Evolutionary conservation across 2,113 vertebrate species (phyloP).

Genomic region (Odontophorus gujanensis): DNA sequence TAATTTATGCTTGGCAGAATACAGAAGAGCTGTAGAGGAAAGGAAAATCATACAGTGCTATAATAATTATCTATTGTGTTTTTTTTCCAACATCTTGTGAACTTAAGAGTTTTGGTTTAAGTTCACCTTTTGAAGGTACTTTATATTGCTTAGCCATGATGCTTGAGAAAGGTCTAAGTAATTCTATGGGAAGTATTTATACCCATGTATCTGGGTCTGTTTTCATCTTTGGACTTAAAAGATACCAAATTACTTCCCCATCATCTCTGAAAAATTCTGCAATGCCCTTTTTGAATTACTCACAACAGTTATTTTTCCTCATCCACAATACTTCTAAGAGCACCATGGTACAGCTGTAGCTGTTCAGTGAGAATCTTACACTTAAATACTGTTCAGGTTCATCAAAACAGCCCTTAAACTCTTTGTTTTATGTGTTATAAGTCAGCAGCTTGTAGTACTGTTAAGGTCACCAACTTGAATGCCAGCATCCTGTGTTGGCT

Average conservation of each 20-base stretch:
- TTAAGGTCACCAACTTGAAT: not conserved
- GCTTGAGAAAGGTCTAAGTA: not conserved
- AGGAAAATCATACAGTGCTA: not conserved
- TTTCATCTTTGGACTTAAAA: not conserved
- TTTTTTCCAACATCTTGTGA: not conserved
- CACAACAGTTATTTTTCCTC: not conserved
- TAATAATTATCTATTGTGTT: accelerated
- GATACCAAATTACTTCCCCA: not conserved
- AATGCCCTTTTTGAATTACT: not conserved
- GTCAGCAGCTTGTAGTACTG: not conserved
- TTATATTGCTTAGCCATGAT: not conserved
- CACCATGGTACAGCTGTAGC: accelerated
- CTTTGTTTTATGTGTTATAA: not conserved
- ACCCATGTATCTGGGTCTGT: not conserved
- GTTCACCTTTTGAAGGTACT: not conserved
- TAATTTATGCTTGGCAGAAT: not conserved
- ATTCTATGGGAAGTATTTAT: not conserved
- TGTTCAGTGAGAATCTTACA: not conserved
- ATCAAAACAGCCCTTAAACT: not conserved
- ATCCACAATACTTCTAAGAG: not conserved
- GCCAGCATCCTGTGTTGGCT: not conserved
- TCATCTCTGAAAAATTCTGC: not conserved
- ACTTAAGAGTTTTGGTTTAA: accelerated
- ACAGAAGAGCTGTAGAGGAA: not conserved
- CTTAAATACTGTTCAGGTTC: not conserved